These are phyloP conservation scores for Pocillopora grandis DNA, from an alignment of 92 coral and sea anemone species.

Conservation along the genomic window DNA sequence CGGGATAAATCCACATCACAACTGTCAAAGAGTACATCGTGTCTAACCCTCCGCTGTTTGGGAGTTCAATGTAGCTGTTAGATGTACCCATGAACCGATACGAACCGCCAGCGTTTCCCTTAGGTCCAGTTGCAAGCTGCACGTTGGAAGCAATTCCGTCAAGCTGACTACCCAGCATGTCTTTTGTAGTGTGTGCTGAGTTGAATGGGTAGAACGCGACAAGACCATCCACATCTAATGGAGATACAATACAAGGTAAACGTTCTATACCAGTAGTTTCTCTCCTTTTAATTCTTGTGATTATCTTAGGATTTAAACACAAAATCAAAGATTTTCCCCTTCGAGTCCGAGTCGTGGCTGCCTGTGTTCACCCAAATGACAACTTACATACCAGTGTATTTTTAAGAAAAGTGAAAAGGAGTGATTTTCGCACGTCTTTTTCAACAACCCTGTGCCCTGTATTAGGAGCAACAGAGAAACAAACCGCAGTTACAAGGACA, in stretches of 20 bases:
- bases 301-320: neutral
- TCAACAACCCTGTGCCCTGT: too few relatives aligned
- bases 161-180: conserved; percentile 30
- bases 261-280: too few relatives aligned
- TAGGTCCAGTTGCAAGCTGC: conserved; percentile 26
- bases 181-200: conserved; percentile 32
- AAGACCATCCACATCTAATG: conserved; percentile 15
- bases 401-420: too few relatives aligned
- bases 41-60: conserved; percentile 40
- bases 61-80: conserved; percentile 36
- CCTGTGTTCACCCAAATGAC: too few relatives aligned
- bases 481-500: too few relatives aligned
- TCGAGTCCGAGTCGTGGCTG: too few relatives aligned
- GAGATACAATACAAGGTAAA: neutral
- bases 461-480: too few relatives aligned
- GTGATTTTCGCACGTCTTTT: too few relatives aligned
- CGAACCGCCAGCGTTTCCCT: conserved; percentile 25
- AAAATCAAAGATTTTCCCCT: neutral
- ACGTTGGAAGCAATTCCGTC: conserved; percentile 28
- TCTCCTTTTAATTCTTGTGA: too few relatives aligned
- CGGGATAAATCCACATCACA: conserved; percentile 20
- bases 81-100: conserved; percentile 17
- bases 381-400: too few relatives aligned
- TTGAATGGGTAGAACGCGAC: conserved; percentile 28
- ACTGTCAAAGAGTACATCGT: conserved; percentile 18